Conservation (phyloP, 2,888 invertebrate genomes). For the Seira ritae region DNA sequence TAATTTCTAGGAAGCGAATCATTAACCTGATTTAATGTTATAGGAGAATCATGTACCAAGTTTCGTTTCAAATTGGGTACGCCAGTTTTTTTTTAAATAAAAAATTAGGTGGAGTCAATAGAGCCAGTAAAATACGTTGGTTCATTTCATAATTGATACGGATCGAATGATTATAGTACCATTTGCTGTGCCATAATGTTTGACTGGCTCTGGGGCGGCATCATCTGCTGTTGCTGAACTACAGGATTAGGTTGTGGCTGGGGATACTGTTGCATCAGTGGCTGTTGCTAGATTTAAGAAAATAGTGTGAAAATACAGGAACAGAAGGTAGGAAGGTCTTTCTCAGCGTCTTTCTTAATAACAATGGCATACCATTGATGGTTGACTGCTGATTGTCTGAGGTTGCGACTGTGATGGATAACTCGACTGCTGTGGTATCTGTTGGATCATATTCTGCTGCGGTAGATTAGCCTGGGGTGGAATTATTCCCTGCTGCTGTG, state of each 20-base stretch:
- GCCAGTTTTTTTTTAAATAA: too few relatives aligned
- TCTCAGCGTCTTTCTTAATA: constrained; percentile 7
- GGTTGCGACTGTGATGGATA: constrained; percentile 65
- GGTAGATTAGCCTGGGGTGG: constrained; percentile 50
- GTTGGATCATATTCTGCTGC: constrained; percentile 75
- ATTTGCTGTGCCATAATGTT: constrained; percentile 57
- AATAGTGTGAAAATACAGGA: constrained; percentile 5
- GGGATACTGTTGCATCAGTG: constrained; percentile 64
- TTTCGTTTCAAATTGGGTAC: too few relatives aligned
- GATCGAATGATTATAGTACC: constrained; percentile 39
- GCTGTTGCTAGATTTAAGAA: constrained; percentile 46
- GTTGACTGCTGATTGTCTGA: constrained; percentile 64
- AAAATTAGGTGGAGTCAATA: too few relatives aligned
- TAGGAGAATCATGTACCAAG: too few relatives aligned
- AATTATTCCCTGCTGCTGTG: constrained; percentile 59
- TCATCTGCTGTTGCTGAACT: constrained; percentile 72
- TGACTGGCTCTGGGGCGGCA: constrained; percentile 69
- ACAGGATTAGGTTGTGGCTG: constrained; percentile 77
- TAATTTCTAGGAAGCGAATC: too few relatives aligned
- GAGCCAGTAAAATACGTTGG: too few relatives aligned
- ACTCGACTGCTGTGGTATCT: constrained; percentile 76
- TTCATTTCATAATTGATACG: background rate
- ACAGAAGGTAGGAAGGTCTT: constrained; percentile 2
- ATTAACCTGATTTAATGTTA: too few relatives aligned
- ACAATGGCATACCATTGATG: constrained; percentile 60